Conservation (phyloP, 2,113 vertebrate species). For the Eira barbara region DNA sequence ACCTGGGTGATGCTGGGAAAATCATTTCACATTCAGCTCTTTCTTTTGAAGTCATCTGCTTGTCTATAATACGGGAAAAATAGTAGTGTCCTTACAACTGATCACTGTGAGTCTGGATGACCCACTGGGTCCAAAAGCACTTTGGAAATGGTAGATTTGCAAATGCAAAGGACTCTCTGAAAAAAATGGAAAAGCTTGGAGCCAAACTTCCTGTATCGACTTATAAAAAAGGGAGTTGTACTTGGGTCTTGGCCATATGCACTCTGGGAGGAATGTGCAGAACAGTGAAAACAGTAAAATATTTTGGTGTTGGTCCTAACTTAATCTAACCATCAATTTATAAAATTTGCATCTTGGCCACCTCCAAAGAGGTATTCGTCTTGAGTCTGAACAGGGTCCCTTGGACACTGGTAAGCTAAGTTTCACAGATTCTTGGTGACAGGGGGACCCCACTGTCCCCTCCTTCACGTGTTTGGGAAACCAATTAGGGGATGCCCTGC, state of each 20-base stretch:
- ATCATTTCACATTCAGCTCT: background rate
- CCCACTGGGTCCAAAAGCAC: background rate
- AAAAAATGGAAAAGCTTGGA: background rate
- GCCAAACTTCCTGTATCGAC: background rate
- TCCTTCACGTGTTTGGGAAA: background rate
- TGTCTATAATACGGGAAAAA: background rate
- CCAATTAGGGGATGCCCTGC: background rate
- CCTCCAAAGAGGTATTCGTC: background rate
- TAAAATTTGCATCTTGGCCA: background rate
- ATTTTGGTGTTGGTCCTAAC: background rate
- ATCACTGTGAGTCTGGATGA: background rate
- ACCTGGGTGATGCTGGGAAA: background rate
- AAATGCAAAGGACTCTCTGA: slow-evolving; percentile 23
- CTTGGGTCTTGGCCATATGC: background rate
- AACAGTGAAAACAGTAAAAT: background rate
- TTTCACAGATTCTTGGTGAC: background rate
- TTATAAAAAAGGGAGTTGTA: background rate
- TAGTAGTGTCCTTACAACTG: background rate
- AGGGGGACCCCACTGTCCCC: fast-evolving
- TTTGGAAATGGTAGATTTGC: slow-evolving; percentile 34
- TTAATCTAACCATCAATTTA: background rate
- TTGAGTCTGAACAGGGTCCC: background rate
- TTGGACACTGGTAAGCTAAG: background rate
- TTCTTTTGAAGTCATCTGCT: slow-evolving; percentile 10
- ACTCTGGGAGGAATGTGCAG: background rate